These are phyloP conservation scores for Macrophya alboannulata DNA, from an alignment of 2,888 invertebrate genomes.

Conservation along the genomic window DNA sequence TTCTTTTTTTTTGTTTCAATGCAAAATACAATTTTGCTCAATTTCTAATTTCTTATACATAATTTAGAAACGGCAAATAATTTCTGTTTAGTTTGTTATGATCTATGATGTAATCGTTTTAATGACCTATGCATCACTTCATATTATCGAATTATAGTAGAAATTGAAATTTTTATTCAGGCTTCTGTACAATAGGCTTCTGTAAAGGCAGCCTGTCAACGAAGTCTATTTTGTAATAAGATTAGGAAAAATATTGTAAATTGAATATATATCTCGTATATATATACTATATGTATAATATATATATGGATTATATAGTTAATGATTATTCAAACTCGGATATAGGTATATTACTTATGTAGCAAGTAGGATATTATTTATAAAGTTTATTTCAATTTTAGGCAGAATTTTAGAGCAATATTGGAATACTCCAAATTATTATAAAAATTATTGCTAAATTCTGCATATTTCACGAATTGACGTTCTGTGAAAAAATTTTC, in stretches of 20 bases:
- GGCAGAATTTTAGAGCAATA: constrained; percentile 21
- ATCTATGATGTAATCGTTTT: constrained; percentile 39
- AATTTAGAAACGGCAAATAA: neutral
- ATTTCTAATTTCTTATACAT: neutral
- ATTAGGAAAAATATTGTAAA: constrained; percentile 52
- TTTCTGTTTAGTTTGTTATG: constrained; percentile 23
- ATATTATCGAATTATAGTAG: constrained; percentile 38
- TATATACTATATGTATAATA: neutral
- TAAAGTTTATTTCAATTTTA: constrained; percentile 32
- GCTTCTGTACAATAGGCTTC: constrained; percentile 28
- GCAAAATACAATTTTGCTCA: neutral
- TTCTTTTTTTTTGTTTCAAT: neutral
- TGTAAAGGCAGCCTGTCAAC: neutral
- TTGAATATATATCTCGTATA: constrained; percentile 43
- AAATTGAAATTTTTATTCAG: constrained; percentile 48
- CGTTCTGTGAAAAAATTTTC: constrained; percentile 4
- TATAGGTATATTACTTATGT: constrained; percentile 50
- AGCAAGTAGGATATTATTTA: constrained; percentile 48
- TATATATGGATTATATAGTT: constrained; percentile 48
- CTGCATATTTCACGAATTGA: neutral
- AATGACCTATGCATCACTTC: neutral
- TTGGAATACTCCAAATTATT: constrained; percentile 18
- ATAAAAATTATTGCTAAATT: constrained; percentile 43
- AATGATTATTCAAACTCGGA: constrained; percentile 47
- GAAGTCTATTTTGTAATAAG: constrained; percentile 50